Evolutionary conservation across 2,113 vertebrate species (phyloP).

Genomic region (Phocoena sinus): DNA sequence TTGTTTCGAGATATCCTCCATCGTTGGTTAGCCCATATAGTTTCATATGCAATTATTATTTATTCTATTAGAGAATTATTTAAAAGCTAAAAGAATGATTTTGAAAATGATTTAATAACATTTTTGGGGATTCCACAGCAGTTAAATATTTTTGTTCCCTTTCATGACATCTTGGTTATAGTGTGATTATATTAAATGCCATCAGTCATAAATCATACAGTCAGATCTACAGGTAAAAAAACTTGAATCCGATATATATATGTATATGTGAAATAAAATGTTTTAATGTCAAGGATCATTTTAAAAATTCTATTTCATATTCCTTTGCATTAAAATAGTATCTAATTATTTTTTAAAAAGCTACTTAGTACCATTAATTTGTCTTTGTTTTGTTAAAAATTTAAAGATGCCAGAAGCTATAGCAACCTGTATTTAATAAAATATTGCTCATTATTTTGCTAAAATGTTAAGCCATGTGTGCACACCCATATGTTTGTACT

Average conservation of each 20-base stretch:
- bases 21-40: background rate
- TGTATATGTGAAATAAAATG: background rate
- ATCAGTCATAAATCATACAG: background rate
- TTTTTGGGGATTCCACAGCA: background rate
- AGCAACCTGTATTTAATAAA: background rate
- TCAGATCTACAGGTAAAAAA: background rate
- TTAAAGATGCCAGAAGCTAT: background rate
- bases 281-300: background rate
- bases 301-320: background rate
- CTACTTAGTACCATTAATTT: background rate
- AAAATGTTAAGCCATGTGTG: background rate
- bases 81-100: background rate
- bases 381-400: background rate
- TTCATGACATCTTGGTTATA: background rate
- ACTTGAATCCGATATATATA: background rate
- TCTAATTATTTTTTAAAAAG: background rate
- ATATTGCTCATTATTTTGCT: background rate
- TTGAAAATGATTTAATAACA: background rate
- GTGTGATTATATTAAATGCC: background rate
- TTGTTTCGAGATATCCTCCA: background rate
- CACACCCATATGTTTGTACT: background rate
- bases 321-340: background rate
- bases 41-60: background rate
- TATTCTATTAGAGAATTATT: background rate
- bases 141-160: background rate